These are phyloP conservation scores for Argynnis bischoffii DNA, from an alignment of 2,888 invertebrate species.

Conservation along the genomic window DNA sequence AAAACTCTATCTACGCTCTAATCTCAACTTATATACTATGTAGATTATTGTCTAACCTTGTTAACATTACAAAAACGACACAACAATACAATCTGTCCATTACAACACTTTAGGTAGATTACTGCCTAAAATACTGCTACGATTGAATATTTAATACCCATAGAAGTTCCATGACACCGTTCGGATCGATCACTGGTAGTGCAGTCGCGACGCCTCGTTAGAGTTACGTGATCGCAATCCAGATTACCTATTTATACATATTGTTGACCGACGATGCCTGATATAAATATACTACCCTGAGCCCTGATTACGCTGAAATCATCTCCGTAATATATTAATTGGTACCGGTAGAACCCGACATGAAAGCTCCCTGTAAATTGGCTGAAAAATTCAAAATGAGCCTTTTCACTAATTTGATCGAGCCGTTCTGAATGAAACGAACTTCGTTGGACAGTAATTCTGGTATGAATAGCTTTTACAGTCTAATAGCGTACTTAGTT, in stretches of 20 bases:
- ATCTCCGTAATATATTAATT: slow-evolving; percentile 35
- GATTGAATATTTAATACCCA: slow-evolving; percentile 22
- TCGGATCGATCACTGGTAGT: slow-evolving; percentile 61
- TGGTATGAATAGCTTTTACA: slow-evolving; percentile 61
- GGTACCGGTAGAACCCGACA: slow-evolving; percentile 33
- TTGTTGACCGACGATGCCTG: slow-evolving; percentile 60
- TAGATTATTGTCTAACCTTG: too few relatives aligned
- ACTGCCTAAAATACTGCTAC: slow-evolving; percentile 5
- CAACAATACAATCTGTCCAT: background rate
- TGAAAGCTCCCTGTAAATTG: slow-evolving; percentile 47
- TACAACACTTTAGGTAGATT: background rate
- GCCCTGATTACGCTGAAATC: slow-evolving; percentile 46
- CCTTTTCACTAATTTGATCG: slow-evolving; percentile 63
- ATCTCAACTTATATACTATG: too few relatives aligned
- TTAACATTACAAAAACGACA: too few relatives aligned
- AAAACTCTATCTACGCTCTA: too few relatives aligned
- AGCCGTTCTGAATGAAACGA: slow-evolving; percentile 57
- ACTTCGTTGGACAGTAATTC: slow-evolving; percentile 67
- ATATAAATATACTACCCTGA: slow-evolving; percentile 53
- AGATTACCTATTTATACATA: slow-evolving; percentile 78
- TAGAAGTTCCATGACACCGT: slow-evolving; percentile 53
- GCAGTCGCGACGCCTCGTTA: slow-evolving; percentile 76
- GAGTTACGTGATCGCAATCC: slow-evolving; percentile 76
- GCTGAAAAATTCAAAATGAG: slow-evolving; percentile 57
- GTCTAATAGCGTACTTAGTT: slow-evolving; percentile 51